Conservation (phyloP, 2,888 invertebrate genomes). For the Agonopterix subpropinquella region DNA sequence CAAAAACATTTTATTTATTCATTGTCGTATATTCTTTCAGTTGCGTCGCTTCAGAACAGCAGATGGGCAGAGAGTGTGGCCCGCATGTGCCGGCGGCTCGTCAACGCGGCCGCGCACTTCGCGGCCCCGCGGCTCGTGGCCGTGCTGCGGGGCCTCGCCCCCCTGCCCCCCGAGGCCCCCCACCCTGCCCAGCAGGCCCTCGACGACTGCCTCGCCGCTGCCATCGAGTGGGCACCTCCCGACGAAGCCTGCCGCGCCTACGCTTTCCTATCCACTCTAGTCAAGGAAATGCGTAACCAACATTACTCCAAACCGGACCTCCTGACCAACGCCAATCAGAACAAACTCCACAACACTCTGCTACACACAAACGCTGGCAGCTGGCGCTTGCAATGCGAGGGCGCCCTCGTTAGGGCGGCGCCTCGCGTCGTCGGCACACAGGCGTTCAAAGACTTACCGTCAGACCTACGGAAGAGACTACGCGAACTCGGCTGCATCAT, state of each 20-base stretch:
- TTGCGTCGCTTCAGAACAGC: constrained; percentile 83
- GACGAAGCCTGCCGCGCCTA: constrained; percentile 91
- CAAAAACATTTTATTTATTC: neutral
- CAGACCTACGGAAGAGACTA: constrained; percentile 45
- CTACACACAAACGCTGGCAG: constrained; percentile 29
- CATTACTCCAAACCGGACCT: constrained; percentile 37
- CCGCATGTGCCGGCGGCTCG: constrained; percentile 84
- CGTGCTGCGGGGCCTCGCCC: constrained; percentile 82
- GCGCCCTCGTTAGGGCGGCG: constrained; percentile 43
- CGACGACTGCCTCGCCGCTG: constrained; percentile 86
- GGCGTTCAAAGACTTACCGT: constrained; percentile 48
- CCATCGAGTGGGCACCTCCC: constrained; percentile 86
- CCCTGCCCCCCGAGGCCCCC: constrained; percentile 25
- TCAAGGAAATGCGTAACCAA: constrained; percentile 29
- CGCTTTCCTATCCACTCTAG: constrained; percentile 50
- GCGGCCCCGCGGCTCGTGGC: constrained; percentile 85
- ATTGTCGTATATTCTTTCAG: constrained; percentile 23
- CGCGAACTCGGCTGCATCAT: constrained; percentile 52
- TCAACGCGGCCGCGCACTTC: constrained; percentile 87
- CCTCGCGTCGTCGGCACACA: constrained; percentile 45
- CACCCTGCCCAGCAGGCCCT: constrained; percentile 55
- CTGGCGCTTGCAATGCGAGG: constrained; percentile 52
- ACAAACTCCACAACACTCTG: constrained; percentile 20
- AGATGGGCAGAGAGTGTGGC: constrained; percentile 90
- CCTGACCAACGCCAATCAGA: constrained; percentile 25